Base-by-base conservation (phyloP, 2,113 vertebrate genomes). In the Tautogolabrus adspersus region DNA sequence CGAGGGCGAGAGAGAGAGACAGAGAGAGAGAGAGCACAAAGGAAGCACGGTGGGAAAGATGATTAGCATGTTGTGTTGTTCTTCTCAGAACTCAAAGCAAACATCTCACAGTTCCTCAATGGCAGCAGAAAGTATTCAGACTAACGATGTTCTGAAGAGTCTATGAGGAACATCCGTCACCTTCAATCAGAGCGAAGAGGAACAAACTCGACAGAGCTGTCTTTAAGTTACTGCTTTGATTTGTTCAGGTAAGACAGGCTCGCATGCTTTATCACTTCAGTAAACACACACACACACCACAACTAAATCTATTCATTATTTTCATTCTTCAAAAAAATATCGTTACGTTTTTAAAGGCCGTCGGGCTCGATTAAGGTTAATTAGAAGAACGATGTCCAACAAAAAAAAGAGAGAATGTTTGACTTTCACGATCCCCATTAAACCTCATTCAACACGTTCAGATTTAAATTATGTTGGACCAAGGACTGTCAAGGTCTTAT, bases 1-100 rank as follows among this genome's bases (percentile, higher is more conserved):
- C 72, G 69, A 59, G 82, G 46, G 40, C 26, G 80, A 72, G 70
- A 85, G 22, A 71, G 46, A 54, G 58, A 37, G 40, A 22, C 79
- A 72, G 70, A 86, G 22, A 71, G 46, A 54, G 58, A 37, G 30
- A 68, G 9, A 69, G 62, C 0, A 16, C 56, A 56, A 22, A 4
- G 26, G 38, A 67, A 54, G 61, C 21, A 11, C 34, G 64, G 51
- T 49, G n/a, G 66, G 60, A 65, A 57, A 80, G 60, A 18, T 68
- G 54, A 79, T 80, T 60, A 42, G 64, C n/a, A 46, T 65, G 65
- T 51, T 57, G 64, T 37, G 56, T 69, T 66, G 44, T 1, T 34
- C 49, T 67, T 67, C 47, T n/a, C 58, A 59, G 75, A 7, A 2
- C 15, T 75, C 49, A 71, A 62, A 79, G 47, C 66, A 38, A 59